Conservation (phyloP, 2,797 vertebrate genomes). For the Platyrinchus mystaceus region DNA sequence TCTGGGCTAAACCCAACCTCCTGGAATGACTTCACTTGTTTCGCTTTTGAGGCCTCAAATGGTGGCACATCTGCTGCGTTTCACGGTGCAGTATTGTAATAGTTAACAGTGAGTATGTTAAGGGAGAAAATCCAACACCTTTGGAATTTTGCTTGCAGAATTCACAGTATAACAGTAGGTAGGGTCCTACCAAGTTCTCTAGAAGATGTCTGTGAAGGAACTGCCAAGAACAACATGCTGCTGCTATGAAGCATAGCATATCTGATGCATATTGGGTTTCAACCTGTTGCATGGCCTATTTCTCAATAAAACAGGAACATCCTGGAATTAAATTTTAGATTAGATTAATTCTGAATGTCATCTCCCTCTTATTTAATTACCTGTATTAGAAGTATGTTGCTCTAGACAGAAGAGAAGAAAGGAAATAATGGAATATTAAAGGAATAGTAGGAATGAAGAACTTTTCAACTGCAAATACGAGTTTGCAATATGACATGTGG, state of each 20-base stretch:
- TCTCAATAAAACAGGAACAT: neutral
- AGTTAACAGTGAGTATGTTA: neutral
- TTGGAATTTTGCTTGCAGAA: neutral
- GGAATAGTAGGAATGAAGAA: neutral
- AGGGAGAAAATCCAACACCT: neutral
- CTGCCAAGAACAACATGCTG: neutral
- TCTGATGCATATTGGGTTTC: neutral
- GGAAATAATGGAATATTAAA: neutral
- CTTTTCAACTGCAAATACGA: neutral
- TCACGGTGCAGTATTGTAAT: neutral
- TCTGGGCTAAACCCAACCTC: neutral
- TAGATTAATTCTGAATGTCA: neutral
- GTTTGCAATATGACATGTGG: neutral
- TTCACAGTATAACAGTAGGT: neutral
- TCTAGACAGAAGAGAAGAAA: neutral
- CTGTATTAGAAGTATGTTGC: neutral
- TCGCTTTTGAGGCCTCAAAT: neutral
- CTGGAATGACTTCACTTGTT: neutral
- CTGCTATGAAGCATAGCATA: neutral
- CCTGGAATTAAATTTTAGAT: conserved; percentile 21
- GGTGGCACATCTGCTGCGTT: neutral
- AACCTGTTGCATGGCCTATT: neutral
- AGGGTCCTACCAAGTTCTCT: neutral
- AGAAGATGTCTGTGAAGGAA: neutral
- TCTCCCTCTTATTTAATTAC: neutral